These are phyloP conservation scores for Xyrichtys novacula DNA, from an alignment of 2,797 vertebrate genomes.

Conservation along the genomic window DNA sequence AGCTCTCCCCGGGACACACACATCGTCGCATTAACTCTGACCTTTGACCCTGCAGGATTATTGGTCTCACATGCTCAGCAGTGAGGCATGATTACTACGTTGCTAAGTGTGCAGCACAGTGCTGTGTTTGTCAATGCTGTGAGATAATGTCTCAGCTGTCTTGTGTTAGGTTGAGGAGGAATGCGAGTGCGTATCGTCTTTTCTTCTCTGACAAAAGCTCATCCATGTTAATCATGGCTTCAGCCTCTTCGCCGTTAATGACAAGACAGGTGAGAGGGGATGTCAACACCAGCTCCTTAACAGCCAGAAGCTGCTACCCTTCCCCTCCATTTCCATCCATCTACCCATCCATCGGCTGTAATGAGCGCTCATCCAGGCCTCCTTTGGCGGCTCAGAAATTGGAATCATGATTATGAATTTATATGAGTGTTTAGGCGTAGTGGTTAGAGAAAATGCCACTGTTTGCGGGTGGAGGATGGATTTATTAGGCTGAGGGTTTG, in stretches of 20 bases:
- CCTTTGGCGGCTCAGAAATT: conserved; percentile 59
- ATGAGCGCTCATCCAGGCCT: conserved; percentile 75
- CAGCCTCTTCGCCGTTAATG: conserved; percentile 67
- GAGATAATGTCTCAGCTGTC: neutral
- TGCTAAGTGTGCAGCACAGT: conserved; percentile 29
- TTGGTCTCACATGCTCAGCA: conserved; percentile 35
- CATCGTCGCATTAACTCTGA: conserved; percentile 35
- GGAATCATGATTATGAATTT: conserved; percentile 91
- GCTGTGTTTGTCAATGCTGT: conserved; percentile 5
- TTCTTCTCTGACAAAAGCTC: conserved; percentile 66
- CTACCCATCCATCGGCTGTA: conserved; percentile 66
- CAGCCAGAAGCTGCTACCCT: conserved; percentile 34
- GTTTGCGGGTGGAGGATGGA: conserved; percentile 72
- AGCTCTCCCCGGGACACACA: conserved; percentile 34
- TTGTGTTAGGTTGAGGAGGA: neutral
- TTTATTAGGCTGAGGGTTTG: conserved; percentile 74
- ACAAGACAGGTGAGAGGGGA: conserved; percentile 73
- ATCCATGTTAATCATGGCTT: conserved; percentile 86
- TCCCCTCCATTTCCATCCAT: conserved; percentile 45
- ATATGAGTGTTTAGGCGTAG: conserved; percentile 87
- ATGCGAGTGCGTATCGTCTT: conserved; percentile 26
- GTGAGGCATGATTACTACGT: conserved; percentile 13
- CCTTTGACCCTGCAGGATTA: conserved; percentile 51
- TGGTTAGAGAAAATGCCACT: conserved; percentile 63
- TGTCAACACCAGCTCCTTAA: conserved; percentile 63